phyloP scores from a whole-genome alignment of 2,797 vertebrate genomes.

The Peromyscus melanophrys region DNA sequence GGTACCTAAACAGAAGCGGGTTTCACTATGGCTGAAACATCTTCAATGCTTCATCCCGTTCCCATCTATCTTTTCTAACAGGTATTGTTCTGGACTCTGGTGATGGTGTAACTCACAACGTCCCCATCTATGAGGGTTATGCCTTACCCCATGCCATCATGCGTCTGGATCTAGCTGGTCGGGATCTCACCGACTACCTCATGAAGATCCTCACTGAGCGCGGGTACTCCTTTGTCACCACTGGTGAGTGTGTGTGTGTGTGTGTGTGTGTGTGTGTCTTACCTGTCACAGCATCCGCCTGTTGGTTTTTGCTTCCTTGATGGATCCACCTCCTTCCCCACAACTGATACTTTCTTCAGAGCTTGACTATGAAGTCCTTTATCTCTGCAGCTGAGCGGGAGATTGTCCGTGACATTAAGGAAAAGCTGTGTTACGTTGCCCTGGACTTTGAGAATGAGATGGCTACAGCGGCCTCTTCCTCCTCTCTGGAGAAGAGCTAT shows the following conservation, averaged over 20 bases:
- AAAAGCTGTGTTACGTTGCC: slow-evolving; percentile 99
- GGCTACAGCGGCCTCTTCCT: slow-evolving; percentile 99
- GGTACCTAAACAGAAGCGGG: slow-evolving; percentile 37
- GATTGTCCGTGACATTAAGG: slow-evolving; percentile 99
- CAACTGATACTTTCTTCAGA: slow-evolving; percentile 31
- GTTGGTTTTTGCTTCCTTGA: too few relatives aligned
- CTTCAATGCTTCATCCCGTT: background rate
- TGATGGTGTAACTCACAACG: slow-evolving; percentile 99
- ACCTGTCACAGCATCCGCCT: background rate
- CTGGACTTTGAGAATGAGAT: slow-evolving; percentile 99
- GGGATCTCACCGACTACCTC: slow-evolving; percentile 99
- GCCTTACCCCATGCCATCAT: slow-evolving; percentile 98
- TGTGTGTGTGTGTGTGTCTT: slow-evolving; percentile 74
- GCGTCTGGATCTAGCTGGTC: slow-evolving; percentile 99
- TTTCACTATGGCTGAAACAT: background rate
- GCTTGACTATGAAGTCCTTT: slow-evolving; percentile 78
- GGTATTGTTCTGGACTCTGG: slow-evolving; percentile 99
- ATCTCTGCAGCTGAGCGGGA: slow-evolving; percentile 96
- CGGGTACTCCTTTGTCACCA: slow-evolving; percentile 99
- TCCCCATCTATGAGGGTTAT: slow-evolving; percentile 99
- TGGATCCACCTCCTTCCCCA: background rate
- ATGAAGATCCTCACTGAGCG: slow-evolving; percentile 99
- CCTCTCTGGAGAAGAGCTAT: slow-evolving; percentile 99
- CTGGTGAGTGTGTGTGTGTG: slow-evolving; percentile 93
- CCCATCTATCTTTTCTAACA: slow-evolving; percentile 70